A percentile compares a stretch with the other conserved stretches of the same genome.
Evolutionary conservation across 2,113 vertebrate species (phyloP).

Genomic region (Cyrtonyx montezumae): DNA sequence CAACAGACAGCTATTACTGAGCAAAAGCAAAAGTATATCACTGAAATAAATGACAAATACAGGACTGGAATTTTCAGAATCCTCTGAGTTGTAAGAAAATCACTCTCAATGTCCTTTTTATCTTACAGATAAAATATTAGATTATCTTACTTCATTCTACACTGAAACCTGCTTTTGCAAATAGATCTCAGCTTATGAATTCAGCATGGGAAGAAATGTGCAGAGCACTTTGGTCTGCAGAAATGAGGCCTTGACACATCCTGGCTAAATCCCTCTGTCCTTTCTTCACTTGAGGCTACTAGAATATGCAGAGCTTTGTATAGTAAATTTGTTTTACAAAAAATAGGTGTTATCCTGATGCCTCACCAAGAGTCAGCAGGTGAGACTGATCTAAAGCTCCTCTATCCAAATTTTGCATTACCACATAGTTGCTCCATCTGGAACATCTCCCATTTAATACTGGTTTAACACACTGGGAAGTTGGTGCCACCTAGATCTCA

Average conservation of each 20-base stretch:
- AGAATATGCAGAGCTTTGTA: not conserved
- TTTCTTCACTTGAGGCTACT: not conserved
- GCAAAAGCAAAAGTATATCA: not conserved
- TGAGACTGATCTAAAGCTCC: not conserved
- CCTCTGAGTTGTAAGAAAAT: not conserved
- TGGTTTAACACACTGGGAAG: not conserved
- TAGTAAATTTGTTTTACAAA: not conserved
- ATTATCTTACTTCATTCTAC: not conserved
- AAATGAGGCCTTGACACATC: rapidly evolving
- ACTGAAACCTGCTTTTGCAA: not conserved
- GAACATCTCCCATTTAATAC: not conserved
- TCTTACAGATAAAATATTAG: not conserved
- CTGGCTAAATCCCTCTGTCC: not conserved
- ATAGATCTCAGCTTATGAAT: not conserved
- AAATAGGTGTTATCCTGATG: not conserved
- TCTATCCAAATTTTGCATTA: not conserved
- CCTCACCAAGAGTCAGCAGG: not conserved
- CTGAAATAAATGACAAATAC: not conserved
- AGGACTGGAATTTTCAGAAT: not conserved
- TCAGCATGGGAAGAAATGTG: not conserved
- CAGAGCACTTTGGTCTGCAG: not conserved
- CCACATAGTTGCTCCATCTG: not conserved
- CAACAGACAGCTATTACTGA: not conserved
- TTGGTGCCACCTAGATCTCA: not conserved
- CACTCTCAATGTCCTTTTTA: not conserved